Percentiles rank a stretch among this genome's conserved stretches.
Evolutionary conservation across 2,888 invertebrate species (phyloP).

Genomic region (Acleris holmiana): DNA sequence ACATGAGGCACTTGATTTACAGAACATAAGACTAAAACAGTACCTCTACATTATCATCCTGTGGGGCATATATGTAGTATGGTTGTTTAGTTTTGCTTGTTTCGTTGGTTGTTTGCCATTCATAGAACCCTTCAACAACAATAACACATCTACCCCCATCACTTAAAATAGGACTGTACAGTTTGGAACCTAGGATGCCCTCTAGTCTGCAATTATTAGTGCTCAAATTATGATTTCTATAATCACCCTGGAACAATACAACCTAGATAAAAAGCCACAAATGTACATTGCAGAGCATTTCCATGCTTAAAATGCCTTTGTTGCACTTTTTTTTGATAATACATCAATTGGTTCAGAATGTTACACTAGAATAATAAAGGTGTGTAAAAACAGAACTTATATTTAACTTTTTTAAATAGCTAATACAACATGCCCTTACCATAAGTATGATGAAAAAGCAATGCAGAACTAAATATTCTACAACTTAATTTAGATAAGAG

Average conservation of each 20-base stretch:
- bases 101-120: constrained; percentile 89
- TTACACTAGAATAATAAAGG: no score
- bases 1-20: no score
- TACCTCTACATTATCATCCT: constrained; percentile 76
- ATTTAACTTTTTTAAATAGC: no score
- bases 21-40: constrained; percentile 9
- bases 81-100: constrained; percentile 87
- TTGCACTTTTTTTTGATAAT: no score
- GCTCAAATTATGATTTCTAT: constrained; percentile 86
- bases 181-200: constrained; percentile 87
- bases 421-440: no score
- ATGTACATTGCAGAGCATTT: no score
- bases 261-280: background rate
- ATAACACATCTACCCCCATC: constrained; percentile 91
- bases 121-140: constrained; percentile 92
- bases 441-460: no score
- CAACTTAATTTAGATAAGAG: no score
- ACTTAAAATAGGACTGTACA: constrained; percentile 87
- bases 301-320: no score
- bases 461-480: no score
- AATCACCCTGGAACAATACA: constrained; percentile 79
- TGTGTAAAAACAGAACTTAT: no score
- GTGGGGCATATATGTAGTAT: constrained; percentile 88
- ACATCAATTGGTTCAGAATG: no score
- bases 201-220: constrained; percentile 93